phyloP scores from a whole-genome alignment of 2,797 vertebrate genomes.

The Microctenopoma stevenorrisi region DNA sequence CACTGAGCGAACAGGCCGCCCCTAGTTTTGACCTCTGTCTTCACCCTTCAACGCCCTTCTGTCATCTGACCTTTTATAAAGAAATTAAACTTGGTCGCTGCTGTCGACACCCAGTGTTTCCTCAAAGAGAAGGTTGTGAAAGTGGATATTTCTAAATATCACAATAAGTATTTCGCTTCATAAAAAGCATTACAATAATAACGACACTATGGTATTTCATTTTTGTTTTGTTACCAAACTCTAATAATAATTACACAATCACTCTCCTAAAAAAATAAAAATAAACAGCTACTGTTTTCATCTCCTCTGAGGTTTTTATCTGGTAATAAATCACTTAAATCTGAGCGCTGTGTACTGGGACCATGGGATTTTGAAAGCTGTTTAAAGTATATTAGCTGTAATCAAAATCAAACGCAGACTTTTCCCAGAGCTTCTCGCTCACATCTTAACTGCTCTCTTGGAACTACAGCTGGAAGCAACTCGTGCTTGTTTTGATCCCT shows the following conservation, averaged over 20 bases:
- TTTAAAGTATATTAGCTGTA: slow-evolving; percentile 33
- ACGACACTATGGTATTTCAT: background rate
- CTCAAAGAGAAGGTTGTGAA: slow-evolving; percentile 11
- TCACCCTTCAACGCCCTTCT: background rate
- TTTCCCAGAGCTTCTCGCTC: slow-evolving; percentile 18
- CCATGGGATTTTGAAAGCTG: slow-evolving; percentile 8
- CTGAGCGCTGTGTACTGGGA: background rate
- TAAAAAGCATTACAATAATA: no score
- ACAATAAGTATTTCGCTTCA: background rate
- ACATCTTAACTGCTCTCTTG: slow-evolving; percentile 20
- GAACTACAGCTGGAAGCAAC: slow-evolving; percentile 11
- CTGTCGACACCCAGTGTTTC: slow-evolving; percentile 11
- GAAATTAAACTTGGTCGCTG: slow-evolving; percentile 29
- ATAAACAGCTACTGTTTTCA: background rate
- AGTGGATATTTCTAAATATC: background rate
- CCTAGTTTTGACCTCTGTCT: slow-evolving; percentile 10
- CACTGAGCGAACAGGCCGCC: no score
- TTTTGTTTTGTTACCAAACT: background rate
- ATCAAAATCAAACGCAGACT: slow-evolving; percentile 41
- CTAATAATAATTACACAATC: background rate
- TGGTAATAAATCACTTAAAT: slow-evolving; percentile 37
- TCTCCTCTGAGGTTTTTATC: background rate
- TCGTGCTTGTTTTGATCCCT: background rate
- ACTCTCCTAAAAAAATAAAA: background rate
- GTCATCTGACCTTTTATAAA: slow-evolving; percentile 16